These are phyloP conservation scores for Virgularia gustaviana DNA, from an alignment of 92 coral and sea anemone genomes.

Conservation along the genomic window DNA sequence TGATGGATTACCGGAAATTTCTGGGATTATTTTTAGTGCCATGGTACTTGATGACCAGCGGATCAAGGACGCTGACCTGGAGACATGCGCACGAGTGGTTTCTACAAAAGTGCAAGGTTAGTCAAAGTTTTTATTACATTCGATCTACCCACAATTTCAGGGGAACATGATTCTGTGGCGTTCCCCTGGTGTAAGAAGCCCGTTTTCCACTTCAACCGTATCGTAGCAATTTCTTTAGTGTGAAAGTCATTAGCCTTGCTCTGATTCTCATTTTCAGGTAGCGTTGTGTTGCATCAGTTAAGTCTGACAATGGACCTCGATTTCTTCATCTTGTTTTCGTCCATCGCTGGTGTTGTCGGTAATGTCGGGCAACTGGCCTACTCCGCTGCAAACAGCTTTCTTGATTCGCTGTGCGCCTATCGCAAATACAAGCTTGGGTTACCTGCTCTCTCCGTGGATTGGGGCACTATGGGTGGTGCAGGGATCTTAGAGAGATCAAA, in stretches of 20 bases:
- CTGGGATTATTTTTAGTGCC: slow-evolving; percentile 72
- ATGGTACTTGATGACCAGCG: slow-evolving; percentile 63
- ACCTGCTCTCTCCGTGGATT: slow-evolving; percentile 71
- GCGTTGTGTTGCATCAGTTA: slow-evolving; percentile 65
- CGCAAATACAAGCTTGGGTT: slow-evolving; percentile 65
- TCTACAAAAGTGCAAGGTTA: slow-evolving; percentile 69
- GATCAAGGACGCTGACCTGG: slow-evolving; percentile 44
- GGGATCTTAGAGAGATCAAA: slow-evolving; percentile 57
- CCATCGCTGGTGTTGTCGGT: slow-evolving; percentile 66
- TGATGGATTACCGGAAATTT: slow-evolving; percentile 54
- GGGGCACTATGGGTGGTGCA: slow-evolving; percentile 86
- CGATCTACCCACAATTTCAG: not conserved
- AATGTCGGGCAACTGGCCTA: slow-evolving; percentile 64
- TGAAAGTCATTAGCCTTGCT: too few species aligned
- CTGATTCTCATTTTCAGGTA: slow-evolving; percentile 59
- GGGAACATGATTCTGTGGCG: not conserved
- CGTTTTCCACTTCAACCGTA: too few species aligned
- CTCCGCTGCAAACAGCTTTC: slow-evolving; percentile 72
- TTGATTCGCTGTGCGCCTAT: slow-evolving; percentile 63
- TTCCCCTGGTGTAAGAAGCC: too few species aligned
- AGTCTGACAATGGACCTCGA: slow-evolving; percentile 73
- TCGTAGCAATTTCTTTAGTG: too few species aligned
- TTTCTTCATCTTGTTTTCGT: slow-evolving; percentile 80
- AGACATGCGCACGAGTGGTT: slow-evolving; percentile 54
- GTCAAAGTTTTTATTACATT: not conserved